phyloP scores from a whole-genome alignment of 1,140 invertebrate genomes.

The Chironomus striatipennis region DNA sequence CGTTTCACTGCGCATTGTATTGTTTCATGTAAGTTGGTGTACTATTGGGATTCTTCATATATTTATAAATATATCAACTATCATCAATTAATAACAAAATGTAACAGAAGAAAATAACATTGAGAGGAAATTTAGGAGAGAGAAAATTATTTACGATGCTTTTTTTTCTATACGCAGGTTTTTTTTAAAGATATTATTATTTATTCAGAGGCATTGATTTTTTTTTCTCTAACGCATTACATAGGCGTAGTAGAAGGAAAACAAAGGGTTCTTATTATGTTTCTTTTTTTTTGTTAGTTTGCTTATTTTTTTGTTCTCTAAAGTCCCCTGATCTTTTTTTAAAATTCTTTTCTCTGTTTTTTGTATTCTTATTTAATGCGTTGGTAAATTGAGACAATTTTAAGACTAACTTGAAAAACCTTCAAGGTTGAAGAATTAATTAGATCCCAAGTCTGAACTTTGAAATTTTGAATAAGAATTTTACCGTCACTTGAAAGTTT shows the following conservation, averaged over 20 bases:
- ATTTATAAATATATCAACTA: slow-evolving; percentile 3
- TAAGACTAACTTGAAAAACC: too few species aligned
- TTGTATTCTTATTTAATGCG: too few species aligned
- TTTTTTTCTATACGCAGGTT: background rate
- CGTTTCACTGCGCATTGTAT: background rate
- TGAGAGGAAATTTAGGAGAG: background rate
- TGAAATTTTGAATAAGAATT: too few species aligned
- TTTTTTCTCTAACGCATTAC: background rate
- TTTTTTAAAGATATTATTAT: background rate
- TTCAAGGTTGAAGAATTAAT: too few species aligned
- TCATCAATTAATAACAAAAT: background rate
- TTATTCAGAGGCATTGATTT: background rate
- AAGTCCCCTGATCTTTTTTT: background rate
- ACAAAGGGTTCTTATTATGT: background rate
- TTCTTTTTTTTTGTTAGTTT: background rate
- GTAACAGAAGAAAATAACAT: background rate
- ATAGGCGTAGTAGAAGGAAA: background rate
- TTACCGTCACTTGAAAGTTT: too few species aligned
- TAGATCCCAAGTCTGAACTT: too few species aligned
- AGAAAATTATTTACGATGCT: background rate
- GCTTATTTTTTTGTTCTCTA: background rate
- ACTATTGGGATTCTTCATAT: background rate
- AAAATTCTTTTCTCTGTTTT: too few species aligned
- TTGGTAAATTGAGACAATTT: too few species aligned
- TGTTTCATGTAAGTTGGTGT: background rate